phyloP scores from a whole-genome alignment of 1,140 invertebrate species.

The Centruroides vittatus region DNA sequence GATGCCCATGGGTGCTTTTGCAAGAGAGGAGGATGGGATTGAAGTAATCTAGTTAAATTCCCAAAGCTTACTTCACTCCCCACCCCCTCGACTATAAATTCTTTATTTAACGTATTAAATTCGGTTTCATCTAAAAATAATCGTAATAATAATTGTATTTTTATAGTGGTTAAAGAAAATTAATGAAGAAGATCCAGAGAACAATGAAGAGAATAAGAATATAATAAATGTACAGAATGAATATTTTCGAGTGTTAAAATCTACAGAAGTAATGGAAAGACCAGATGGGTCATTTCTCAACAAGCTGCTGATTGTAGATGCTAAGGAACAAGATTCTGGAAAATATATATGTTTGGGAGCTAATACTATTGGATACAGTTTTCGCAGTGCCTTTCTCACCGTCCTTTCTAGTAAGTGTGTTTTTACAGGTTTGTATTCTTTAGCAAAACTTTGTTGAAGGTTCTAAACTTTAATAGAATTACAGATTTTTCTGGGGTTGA shows the following conservation, averaged over 20 bases:
- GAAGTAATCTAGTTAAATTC: no score
- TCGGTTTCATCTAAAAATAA: no score
- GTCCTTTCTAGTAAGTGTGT: conserved; percentile 19
- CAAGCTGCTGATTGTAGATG: conserved; percentile 19
- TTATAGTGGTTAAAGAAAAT: conserved; percentile 17
- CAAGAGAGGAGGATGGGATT: no score
- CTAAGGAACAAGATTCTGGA: conserved; percentile 18
- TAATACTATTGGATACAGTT: conserved; percentile 22
- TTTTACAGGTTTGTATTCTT: background rate
- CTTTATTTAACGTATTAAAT: no score
- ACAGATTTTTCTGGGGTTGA: no score
- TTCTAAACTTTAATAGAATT: no score
- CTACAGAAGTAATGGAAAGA: conserved; percentile 9
- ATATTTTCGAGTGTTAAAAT: conserved; percentile 14
- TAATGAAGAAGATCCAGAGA: background rate
- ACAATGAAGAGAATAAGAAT: conserved; percentile 1
- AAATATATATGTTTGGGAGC: conserved; percentile 25
- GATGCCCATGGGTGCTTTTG: no score
- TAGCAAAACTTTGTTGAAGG: no score
- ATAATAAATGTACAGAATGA: conserved; percentile 11
- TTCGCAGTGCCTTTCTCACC: conserved; percentile 20
- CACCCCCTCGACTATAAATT: no score
- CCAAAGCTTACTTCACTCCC: no score
- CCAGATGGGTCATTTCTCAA: conserved; percentile 21
- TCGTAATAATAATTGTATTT: background rate